Evolutionary conservation across 2,888 invertebrate genomes (phyloP).

Genomic region (Rotaria macrura): DNA sequence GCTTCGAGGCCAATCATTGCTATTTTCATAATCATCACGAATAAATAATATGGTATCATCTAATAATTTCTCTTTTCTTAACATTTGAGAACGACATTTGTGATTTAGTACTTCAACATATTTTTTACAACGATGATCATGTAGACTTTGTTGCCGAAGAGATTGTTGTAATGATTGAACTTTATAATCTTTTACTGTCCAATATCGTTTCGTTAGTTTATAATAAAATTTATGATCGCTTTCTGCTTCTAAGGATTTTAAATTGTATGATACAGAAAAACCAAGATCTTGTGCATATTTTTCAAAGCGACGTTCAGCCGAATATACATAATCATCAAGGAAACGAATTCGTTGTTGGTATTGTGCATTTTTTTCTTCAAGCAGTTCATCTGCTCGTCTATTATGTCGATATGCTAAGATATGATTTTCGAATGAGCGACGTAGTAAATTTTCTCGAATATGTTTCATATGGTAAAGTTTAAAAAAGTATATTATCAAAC

Average conservation of each 20-base stretch:
- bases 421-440: background rate
- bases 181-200: background rate
- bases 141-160: background rate
- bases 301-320: background rate
- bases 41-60: background rate
- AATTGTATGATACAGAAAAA: background rate
- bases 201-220: background rate
- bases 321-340: background rate
- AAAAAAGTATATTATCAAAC: too few relatives aligned
- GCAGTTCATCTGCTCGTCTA: background rate
- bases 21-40: background rate
- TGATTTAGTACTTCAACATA: background rate
- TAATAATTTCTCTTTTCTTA: background rate
- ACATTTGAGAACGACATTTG: background rate
- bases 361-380: background rate
- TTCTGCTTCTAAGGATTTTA: background rate
- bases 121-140: background rate
- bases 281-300: background rate
- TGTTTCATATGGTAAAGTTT: background rate
- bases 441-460: background rate
- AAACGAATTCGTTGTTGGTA: background rate
- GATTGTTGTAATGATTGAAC: background rate
- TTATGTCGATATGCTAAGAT: background rate
- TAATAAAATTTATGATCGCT: background rate
- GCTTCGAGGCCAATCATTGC: background rate